These are phyloP conservation scores for Metaphire vulgaris DNA, from an alignment of 1,140 invertebrate genomes.

Conservation along the genomic window DNA sequence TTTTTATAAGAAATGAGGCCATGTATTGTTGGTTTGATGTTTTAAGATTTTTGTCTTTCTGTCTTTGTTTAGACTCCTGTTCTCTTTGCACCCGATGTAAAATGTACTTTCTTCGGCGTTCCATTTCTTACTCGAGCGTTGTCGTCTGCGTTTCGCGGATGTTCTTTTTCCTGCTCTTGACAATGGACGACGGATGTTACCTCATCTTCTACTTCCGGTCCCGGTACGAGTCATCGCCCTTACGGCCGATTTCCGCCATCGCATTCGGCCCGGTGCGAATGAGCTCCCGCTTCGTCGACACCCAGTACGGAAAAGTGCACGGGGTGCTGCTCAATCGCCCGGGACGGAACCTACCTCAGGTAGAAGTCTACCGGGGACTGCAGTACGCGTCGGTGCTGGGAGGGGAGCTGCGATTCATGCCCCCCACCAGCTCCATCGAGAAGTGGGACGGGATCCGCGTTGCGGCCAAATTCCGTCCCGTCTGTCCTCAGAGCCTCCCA, in stretches of 20 bases:
- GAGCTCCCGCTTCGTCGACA: background rate
- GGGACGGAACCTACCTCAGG: background rate
- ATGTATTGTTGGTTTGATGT: no score
- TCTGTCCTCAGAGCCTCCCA: conserved; percentile 54
- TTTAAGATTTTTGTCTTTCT: no score
- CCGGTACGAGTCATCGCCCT: no score
- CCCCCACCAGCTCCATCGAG: conserved; percentile 22
- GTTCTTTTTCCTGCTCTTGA: no score
- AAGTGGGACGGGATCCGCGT: conserved; percentile 20
- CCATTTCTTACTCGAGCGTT: conserved; percentile 15
- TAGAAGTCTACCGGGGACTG: conserved; percentile 26
- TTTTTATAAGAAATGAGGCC: no score
- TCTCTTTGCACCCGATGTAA: no score
- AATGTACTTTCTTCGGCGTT: conserved; percentile 14
- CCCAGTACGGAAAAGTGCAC: background rate
- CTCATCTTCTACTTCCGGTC: no score
- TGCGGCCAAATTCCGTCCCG: conserved; percentile 16
- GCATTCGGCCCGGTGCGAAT: background rate
- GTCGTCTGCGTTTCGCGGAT: no score
- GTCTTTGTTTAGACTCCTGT: no score
- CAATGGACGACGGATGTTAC: no score
- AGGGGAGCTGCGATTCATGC: conserved; percentile 28
- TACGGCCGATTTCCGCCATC: no score
- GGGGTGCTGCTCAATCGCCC: background rate
- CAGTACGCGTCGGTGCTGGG: conserved; percentile 28